Evolutionary conservation across 2,888 invertebrate species (phyloP), one percentile per base, ranked within the genome.

Genomic region (Ochropleura leucogaster): DNA sequence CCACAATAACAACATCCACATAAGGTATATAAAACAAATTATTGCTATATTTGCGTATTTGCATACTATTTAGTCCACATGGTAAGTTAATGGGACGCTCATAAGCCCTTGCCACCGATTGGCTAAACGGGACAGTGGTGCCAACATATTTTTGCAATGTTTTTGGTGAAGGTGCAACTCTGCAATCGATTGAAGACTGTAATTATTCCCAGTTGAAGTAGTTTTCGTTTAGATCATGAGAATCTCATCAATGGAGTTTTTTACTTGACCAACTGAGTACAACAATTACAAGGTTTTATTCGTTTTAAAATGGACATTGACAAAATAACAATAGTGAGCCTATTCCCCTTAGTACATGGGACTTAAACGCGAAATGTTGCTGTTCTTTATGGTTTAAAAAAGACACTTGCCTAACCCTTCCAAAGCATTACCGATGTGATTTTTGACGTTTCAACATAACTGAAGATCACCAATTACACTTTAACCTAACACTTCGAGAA

Each of bases 41-140:
- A 82, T 82, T 84, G 82, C 85, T 82, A 82, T 84, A 42, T 60
- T 69, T 67, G 84, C 82, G 76, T 72, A 76, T 74, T 74, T 70
- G 65, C 84, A 66, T 65, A 74, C 64, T 74, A 68, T 75, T 67
- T 74, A 60, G 70, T 70, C 83, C 70, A 65, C 70, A 63, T 78
- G 80, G 47, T 60, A 79, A 72, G 59, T 79, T 30, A 63, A 69
- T 59, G 42, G 57, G 78, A 79, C 72, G 72, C 53, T 67, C 53
- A 80, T 60, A 80, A 65, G 64, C 74, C 51, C n/a, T 44, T n/a
- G 62, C 49, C 73, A 72, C 76, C 57, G 73, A 20, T 57, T 72
- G 55, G 80, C 18, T 73, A 51, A 42, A 47, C 44, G 20, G 40
- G 63, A 64, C 63, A 64, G 64, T 59, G 60, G 47, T 76, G 80